These are phyloP conservation scores for Flexamia atlantica DNA, from an alignment of 2,888 invertebrate species.

Conservation along the genomic window DNA sequence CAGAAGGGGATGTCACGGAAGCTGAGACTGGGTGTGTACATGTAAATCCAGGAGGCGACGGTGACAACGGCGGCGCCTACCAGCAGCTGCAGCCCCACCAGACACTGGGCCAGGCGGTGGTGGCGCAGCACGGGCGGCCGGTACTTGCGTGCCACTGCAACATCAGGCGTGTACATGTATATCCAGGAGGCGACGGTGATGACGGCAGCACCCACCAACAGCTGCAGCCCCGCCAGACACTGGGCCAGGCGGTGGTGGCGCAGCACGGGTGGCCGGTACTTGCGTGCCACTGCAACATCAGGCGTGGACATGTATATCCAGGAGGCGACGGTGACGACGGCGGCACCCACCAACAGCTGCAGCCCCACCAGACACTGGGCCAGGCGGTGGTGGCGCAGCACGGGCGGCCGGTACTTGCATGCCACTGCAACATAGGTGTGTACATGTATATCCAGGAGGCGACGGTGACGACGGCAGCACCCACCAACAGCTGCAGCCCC, in stretches of 20 bases:
- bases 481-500: slow-evolving; percentile 77
- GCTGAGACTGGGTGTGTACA: slow-evolving; percentile 75
- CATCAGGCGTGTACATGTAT: neutral
- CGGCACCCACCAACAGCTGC: slow-evolving; percentile 77
- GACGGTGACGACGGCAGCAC: slow-evolving; percentile 75
- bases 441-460: too few relatives aligned
- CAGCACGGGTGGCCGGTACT: slow-evolving; percentile 76
- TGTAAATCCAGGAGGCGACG: slow-evolving; percentile 77
- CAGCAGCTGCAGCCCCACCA: slow-evolving; percentile 77
- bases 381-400: slow-evolving; percentile 76
- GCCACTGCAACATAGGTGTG: slow-evolving; percentile 75
- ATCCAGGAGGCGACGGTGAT: slow-evolving; percentile 78
- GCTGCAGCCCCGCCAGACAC: slow-evolving; percentile 76
- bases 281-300: slow-evolving; percentile 71
- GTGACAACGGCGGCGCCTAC: slow-evolving; percentile 78
- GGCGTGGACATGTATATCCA: slow-evolving; percentile 74
- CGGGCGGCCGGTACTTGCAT: slow-evolving; percentile 76
- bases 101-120: slow-evolving; percentile 75
- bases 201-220: slow-evolving; percentile 78
- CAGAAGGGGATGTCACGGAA: slow-evolving; percentile 81
- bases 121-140: slow-evolving; percentile 76
- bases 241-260: slow-evolving; percentile 76
- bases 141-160: slow-evolving; percentile 77
- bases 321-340: slow-evolving; percentile 77
- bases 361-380: slow-evolving; percentile 76